Evolutionary conservation across 1,140 invertebrate species (phyloP).

Genomic region (Thalassaphorura encarpata): DNA sequence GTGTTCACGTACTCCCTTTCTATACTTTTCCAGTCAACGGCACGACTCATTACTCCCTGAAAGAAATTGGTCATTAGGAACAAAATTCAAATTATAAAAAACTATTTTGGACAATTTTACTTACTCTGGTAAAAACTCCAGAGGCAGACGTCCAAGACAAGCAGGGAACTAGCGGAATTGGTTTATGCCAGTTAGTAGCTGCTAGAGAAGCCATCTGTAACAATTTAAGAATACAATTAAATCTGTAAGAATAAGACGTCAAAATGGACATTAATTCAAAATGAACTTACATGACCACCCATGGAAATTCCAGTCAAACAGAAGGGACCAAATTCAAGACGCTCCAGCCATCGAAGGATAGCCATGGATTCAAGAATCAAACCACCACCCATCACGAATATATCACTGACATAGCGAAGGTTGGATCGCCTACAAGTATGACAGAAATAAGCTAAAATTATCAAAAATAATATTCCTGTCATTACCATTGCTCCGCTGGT

Average conservation of each 20-base stretch:
- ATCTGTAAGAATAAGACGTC: no score
- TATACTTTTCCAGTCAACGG: slow-evolving; percentile 86
- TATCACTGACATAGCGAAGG: slow-evolving; percentile 90
- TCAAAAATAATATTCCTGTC: slow-evolving; percentile 27
- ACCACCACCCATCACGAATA: slow-evolving; percentile 98
- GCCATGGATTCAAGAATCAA: slow-evolving; percentile 87
- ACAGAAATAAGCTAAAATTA: slow-evolving; percentile 14
- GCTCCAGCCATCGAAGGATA: slow-evolving; percentile 86
- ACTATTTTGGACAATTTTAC: slow-evolving; percentile 8
- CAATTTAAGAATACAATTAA: no score
- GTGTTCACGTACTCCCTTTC: slow-evolving; percentile 83
- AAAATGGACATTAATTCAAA: no score
- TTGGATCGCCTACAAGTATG: slow-evolving; percentile 64
- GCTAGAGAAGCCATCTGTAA: slow-evolving; percentile 91
- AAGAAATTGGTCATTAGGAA: slow-evolving; percentile 20
- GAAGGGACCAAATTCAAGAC: slow-evolving; percentile 74
- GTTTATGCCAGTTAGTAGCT: slow-evolving; percentile 87
- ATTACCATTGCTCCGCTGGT: slow-evolving; percentile 81
- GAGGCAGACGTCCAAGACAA: slow-evolving; percentile 96
- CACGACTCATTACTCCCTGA: slow-evolving; percentile 82
- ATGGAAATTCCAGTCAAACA: slow-evolving; percentile 97
- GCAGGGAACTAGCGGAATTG: slow-evolving; percentile 84
- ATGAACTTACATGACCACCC: slow-evolving; percentile 70
- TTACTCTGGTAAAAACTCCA: slow-evolving; percentile 83
- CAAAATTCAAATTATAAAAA: slow-evolving; percentile 16